Percentiles rank a stretch among this genome's conserved stretches.
These are phyloP conservation scores for Ericerus pela DNA, from an alignment of 1,140 invertebrate genomes.

Conservation along the genomic window DNA sequence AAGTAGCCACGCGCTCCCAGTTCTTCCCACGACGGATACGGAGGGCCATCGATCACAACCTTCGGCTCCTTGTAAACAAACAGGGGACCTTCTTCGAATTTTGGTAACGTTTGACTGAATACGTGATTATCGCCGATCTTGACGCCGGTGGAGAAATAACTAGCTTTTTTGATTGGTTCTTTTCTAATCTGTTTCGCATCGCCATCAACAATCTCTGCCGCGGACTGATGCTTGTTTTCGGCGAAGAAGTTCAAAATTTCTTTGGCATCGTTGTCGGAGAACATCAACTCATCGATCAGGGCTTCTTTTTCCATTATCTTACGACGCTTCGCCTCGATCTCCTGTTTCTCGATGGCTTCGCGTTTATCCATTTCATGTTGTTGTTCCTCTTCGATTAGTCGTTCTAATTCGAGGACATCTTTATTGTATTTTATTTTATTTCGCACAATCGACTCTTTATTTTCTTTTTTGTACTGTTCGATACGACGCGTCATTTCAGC, in stretches of 20 bases:
- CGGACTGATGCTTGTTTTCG: slow-evolving; percentile 14
- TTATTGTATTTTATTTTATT: slow-evolving; percentile 48
- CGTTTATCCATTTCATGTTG: slow-evolving; percentile 28
- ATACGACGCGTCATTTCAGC: slow-evolving; percentile 74
- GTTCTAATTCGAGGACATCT: slow-evolving; percentile 67
- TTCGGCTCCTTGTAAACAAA: slow-evolving; percentile 49
- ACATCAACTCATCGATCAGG: slow-evolving; percentile 86
- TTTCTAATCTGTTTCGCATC: slow-evolving; percentile 27
- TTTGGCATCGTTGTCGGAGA: slow-evolving; percentile 52
- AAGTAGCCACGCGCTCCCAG: slow-evolving; percentile 55
- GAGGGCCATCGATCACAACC: slow-evolving; percentile 53
- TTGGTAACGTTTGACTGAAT: slow-evolving; percentile 41
- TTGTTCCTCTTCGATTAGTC: slow-evolving; percentile 59
- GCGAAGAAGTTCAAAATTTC: slow-evolving; percentile 39
- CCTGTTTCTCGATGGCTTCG: slow-evolving; percentile 33
- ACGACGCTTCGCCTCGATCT: slow-evolving; percentile 60
- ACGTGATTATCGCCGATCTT: slow-evolving; percentile 33
- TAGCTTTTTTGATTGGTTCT: slow-evolving; percentile 32
- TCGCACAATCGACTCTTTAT: slow-evolving; percentile 76
- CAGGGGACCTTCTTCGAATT: slow-evolving; percentile 55
- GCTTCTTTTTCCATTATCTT: slow-evolving; percentile 77
- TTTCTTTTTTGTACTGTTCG: slow-evolving; percentile 86
- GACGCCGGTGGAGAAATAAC: slow-evolving; percentile 66
- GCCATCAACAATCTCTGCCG: slow-evolving; percentile 27
- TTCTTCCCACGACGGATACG: slow-evolving; percentile 45